phyloP scores from a whole-genome alignment of 1,140 invertebrate species.

The Drosophila asahinai region DNA sequence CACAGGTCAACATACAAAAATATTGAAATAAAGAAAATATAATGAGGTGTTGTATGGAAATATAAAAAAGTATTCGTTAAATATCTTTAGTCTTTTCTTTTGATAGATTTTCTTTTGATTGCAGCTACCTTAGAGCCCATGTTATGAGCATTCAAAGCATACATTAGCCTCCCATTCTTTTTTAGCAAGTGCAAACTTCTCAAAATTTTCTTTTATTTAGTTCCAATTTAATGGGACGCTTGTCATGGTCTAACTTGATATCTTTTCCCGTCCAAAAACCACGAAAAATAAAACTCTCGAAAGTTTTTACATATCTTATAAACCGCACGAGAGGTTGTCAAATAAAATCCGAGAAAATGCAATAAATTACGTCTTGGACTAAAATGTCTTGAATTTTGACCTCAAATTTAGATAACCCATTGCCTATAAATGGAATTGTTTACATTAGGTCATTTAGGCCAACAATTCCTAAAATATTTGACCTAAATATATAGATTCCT shows the following conservation, averaged over 20 bases:
- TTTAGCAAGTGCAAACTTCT: constrained; percentile 21
- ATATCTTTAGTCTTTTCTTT: neutral
- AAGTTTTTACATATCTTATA: constrained; percentile 17
- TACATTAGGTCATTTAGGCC: no score
- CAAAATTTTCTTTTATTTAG: constrained; percentile 39
- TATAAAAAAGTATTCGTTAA: neutral
- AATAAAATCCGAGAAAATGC: constrained; percentile 73
- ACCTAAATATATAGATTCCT: no score
- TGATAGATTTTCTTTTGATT: neutral
- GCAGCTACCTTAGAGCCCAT: neutral
- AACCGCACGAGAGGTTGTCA: constrained; percentile 69
- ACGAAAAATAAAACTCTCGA: constrained; percentile 18
- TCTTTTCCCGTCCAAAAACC: constrained; percentile 5
- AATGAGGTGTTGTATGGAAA: neutral
- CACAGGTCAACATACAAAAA: constrained; percentile 18
- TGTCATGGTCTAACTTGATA: constrained; percentile 51
- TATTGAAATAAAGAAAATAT: constrained; percentile 39
- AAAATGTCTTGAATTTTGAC: no score
- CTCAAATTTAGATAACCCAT: no score
- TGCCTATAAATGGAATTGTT: no score
- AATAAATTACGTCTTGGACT: constrained; percentile 63
- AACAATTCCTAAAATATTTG: no score
- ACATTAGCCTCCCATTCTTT: constrained; percentile 22
- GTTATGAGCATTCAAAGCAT: constrained; percentile 10
- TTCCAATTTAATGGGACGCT: constrained; percentile 45